Base-by-base conservation (phyloP, 35 echinoderm and acorn worm genomes). In the Apostichopus parvimensis region DNA sequence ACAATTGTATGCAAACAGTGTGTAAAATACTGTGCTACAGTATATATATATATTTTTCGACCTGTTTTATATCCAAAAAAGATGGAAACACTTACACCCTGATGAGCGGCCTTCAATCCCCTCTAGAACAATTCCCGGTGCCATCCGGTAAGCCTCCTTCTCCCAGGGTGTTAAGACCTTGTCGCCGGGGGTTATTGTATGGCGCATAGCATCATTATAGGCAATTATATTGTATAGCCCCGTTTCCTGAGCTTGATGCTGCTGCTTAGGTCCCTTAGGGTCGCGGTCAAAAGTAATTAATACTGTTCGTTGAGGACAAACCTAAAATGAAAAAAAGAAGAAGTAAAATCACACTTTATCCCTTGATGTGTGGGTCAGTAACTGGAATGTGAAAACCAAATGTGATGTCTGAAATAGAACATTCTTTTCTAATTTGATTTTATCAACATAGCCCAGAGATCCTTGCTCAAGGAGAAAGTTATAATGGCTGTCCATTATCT, bases 231-330 rank as follows among this genome's bases (percentile, higher is more conserved):
- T 95, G 92, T 91, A 93, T 24, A 98, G 79, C 10, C 58, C 91
- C 6, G 94, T 94, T 71, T 98, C 97, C 77, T 98, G 97, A 64
- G 95, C 87, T 9, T 79, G 90, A 15, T 88, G 89, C 23, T 95
- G 94, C 24, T 79, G 78, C 14, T 93, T 93, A 9, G 90, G 73
- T 20, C 97, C 95, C 1, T 83, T 87, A 4, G 97, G 97, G 24
- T 94, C 92, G 68, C 90, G 92, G 80, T 99, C 95, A 90, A 99
- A 99, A 59, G 92, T 93, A 17, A 99, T 92, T 53, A 99, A 90
- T 73, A 91, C 92, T 56, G 86, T 87, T 18, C 92, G 87, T 24
- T 94, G 94, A 65, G 95, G 91, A 14, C 93, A 94, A 28, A 95
- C 12, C 97, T 99, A 82, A 26, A 64, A 79, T 14, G 12, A 45